Base-by-base conservation (phyloP, 1,140 invertebrate genomes). In the Drosophila micromelanica region DNA sequence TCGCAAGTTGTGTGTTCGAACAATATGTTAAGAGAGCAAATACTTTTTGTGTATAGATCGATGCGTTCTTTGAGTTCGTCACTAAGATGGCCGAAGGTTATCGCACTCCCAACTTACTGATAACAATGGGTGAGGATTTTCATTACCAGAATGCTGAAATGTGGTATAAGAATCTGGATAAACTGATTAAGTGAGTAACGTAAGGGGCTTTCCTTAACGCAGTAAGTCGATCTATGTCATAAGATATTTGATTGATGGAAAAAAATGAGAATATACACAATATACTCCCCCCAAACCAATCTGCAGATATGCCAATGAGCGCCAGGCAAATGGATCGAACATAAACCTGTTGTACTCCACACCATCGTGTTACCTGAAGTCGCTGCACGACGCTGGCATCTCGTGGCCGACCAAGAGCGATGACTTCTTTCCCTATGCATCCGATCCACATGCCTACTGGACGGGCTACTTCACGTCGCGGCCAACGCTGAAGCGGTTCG, bases 401-500 rank as follows among this genome's bases (percentile, higher is more conserved):
- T 93, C 92, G 0, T 95, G 96, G 93, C 93, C 96, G 0, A 94
- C 93, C 0, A 97, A 97, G 84, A 92, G 92, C 12, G 96, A 97
- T 72, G 97, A 98, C 79, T 99, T 98, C 93, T 98, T 98, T 80
- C 98, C 98, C 0, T 99, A 99, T 92, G 96, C 97, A 0, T 96
- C 95, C 73, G 95, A 96, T 84, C 93, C 94, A 4, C 95, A 98
- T 80, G 93, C 95, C 0, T 98, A 95, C 91, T 99, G 98, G 98
- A 98, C 97, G 0, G 98, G 98, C 0, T 99, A 98, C 91, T 99
- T 97, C 89, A 97, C 97, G 0, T 99, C 98, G 0, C 94, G 97
- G 55, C 96, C 97, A 3, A 95, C 97, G 0, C 92, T 97, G 0
- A 98, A 98, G 86, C 94, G 95, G 42, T 96, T 93, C 89, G 96